These are phyloP conservation scores for Seladonia tumulorum DNA, from an alignment of 2,888 invertebrate genomes.

Conservation along the genomic window DNA sequence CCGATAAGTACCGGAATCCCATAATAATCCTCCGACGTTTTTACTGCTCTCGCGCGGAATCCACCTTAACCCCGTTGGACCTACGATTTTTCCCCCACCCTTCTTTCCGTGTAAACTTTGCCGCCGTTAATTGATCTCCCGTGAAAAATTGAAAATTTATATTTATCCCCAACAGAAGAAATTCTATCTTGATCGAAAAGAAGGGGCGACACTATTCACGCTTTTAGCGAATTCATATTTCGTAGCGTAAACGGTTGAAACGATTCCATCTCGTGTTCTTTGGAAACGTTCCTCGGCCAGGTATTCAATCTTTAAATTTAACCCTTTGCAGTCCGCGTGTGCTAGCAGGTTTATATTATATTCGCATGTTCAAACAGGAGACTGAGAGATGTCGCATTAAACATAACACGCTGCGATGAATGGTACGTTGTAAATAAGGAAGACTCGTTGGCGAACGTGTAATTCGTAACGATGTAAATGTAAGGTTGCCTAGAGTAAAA, in stretches of 20 bases:
- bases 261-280: background rate
- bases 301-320: background rate
- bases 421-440: no score
- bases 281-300: background rate
- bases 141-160: background rate
- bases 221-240: background rate
- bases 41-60: background rate
- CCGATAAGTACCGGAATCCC: slow-evolving; percentile 13
- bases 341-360: background rate
- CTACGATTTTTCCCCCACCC: background rate
- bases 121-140: background rate
- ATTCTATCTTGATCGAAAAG: background rate
- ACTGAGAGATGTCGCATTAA: background rate
- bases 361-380: background rate
- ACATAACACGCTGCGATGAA: no score
- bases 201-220: background rate
- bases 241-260: background rate
- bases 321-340: background rate
- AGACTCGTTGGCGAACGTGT: no score
- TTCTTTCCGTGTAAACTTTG: background rate
- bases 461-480: no score
- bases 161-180: background rate
- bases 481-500: background rate
- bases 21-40: background rate
- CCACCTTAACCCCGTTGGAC: background rate